phyloP scores from a whole-genome alignment of 1,140 invertebrate species.

The Psilanteris sp. region DNA sequence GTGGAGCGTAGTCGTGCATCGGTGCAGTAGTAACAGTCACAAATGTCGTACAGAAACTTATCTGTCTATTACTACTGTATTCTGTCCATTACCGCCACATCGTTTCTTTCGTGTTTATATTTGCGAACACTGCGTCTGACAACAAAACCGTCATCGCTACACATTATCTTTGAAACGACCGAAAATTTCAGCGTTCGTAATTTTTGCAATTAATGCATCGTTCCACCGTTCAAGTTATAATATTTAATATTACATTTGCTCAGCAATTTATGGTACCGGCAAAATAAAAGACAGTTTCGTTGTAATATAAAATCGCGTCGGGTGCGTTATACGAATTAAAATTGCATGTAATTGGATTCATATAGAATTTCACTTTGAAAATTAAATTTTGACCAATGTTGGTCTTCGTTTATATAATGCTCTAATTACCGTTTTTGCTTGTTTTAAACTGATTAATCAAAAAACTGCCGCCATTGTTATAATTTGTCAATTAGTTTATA shows the following conservation, averaged over 20 bases:
- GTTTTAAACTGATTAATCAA: too few species aligned
- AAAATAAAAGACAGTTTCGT: slow-evolving; percentile 14
- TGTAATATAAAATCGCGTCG: slow-evolving; percentile 3
- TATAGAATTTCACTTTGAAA: slow-evolving; percentile 6
- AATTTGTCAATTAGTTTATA: too few species aligned
- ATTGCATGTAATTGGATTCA: slow-evolving; percentile 9
- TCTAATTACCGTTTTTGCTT: slow-evolving; percentile 1
- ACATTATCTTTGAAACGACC: slow-evolving; percentile 26
- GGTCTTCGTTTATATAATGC: not conserved
- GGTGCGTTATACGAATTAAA: slow-evolving; percentile 9
- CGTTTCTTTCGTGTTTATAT: slow-evolving; percentile 46
- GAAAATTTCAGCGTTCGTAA: slow-evolving; percentile 11
- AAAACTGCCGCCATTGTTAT: too few species aligned
- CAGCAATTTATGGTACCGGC: slow-evolving; percentile 13
- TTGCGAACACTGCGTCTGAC: slow-evolving; percentile 32
- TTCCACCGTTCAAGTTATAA: not conserved
- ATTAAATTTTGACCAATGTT: not conserved
- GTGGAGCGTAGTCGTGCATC: slow-evolving; percentile 15
- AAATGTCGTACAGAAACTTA: slow-evolving; percentile 53
- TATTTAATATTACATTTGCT: slow-evolving; percentile 21
- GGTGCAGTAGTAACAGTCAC: slow-evolving; percentile 46
- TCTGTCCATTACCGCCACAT: slow-evolving; percentile 36
- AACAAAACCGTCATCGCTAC: slow-evolving; percentile 27
- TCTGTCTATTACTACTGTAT: slow-evolving; percentile 55
- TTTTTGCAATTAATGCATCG: slow-evolving; percentile 29